A percentile compares a stretch with the other conserved stretches of the same genome.
Evolutionary conservation across 2,113 vertebrate species (phyloP).

Genomic region (Arvicanthis niloticus): DNA sequence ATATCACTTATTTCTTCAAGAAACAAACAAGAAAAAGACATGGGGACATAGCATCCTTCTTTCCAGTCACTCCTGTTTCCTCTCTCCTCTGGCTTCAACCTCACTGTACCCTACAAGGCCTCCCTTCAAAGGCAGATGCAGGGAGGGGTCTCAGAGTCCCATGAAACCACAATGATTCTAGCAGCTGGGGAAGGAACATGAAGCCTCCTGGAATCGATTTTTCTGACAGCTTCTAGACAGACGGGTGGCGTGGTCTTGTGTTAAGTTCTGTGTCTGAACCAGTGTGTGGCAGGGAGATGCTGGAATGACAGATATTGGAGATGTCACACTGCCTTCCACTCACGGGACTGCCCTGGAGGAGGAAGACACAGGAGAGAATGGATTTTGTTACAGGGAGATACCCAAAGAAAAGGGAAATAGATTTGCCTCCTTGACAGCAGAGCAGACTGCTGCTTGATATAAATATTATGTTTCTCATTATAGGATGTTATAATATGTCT

Average conservation of each 20-base stretch:
- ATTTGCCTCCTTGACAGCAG: not conserved
- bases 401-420: not conserved
- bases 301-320: not conserved
- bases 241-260: not conserved
- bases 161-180: not conserved
- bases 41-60: not conserved
- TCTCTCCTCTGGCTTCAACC: not conserved
- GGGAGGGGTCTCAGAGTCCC: not conserved
- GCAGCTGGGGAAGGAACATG: not conserved
- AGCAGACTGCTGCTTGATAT: too few relatives aligned
- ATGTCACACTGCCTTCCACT: not conserved
- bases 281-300: not conserved
- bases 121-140: not conserved
- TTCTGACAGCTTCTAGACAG: not conserved
- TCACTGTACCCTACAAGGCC: not conserved
- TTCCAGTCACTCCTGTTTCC: not conserved
- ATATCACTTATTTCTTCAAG: conserved; percentile 13
- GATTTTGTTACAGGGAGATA: not conserved
- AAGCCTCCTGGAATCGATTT: not conserved
- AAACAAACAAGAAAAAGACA: not conserved
- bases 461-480: not conserved
- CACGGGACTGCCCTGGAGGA: not conserved
- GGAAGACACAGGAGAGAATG: not conserved
- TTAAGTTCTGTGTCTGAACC: not conserved
- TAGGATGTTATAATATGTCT: not conserved